These are phyloP conservation scores for Poliocrania exsul DNA, from an alignment of 2,797 vertebrate genomes.

Conservation along the genomic window DNA sequence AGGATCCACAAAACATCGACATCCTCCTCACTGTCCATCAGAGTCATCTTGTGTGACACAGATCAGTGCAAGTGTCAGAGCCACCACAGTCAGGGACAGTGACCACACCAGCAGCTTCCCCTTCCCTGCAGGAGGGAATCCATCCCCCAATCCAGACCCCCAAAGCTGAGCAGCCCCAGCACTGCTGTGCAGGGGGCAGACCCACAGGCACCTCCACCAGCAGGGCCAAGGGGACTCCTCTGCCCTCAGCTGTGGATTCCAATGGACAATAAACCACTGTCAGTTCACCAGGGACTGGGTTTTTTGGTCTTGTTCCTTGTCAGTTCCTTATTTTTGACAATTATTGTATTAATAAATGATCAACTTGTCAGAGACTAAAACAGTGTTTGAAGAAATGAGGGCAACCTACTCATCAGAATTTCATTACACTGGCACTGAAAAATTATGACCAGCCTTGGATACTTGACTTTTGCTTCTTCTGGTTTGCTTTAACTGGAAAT, in stretches of 20 bases:
- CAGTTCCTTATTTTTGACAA: background rate
- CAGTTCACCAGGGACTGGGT: background rate
- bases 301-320: background rate
- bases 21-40: background rate
- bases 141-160: background rate
- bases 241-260: background rate
- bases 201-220: fast-evolving
- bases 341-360: background rate
- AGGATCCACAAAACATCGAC: background rate
- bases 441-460: background rate
- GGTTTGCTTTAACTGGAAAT: background rate
- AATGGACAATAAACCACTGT: background rate
- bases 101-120: background rate
- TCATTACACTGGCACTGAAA: background rate
- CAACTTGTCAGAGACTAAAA: background rate
- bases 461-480: background rate
- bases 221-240: background rate
- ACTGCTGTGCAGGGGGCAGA: background rate
- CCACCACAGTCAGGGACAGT: background rate
- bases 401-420: background rate
- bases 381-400: background rate
- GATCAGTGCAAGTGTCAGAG: background rate
- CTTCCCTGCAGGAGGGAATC: background rate
- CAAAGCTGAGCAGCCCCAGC: background rate
- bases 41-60: background rate